A percentile compares a stretch with the other conserved stretches of the same genome.
Evolutionary conservation across 2,797 vertebrate species (phyloP).

Genomic region (Sparus aurata): DNA sequence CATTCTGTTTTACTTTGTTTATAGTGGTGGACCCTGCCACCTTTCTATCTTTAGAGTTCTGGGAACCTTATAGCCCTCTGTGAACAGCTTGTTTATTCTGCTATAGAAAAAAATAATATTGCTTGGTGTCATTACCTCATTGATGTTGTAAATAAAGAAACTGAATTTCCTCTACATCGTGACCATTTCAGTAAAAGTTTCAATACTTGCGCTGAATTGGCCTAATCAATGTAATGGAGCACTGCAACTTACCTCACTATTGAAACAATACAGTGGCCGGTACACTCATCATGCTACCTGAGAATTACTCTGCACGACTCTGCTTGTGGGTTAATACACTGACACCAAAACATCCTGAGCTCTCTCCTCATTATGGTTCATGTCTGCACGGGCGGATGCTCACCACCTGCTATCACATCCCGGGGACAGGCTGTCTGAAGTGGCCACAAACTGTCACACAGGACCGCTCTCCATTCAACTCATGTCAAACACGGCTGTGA

Average conservation of each 20-base stretch:
- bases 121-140: too few relatives aligned
- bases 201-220: background rate
- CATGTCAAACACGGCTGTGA: constrained; percentile 66
- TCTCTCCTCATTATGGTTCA: background rate
- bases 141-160: too few relatives aligned
- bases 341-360: background rate
- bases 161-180: too few relatives aligned
- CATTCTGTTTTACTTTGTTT: too few relatives aligned
- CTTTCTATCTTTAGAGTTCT: too few relatives aligned
- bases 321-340: background rate
- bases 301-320: background rate
- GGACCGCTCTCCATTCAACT: constrained; percentile 48
- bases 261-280: background rate
- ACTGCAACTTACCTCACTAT: background rate
- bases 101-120: too few relatives aligned
- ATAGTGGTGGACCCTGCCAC: too few relatives aligned
- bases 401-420: constrained; percentile 42
- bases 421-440: constrained; percentile 22
- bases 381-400: constrained; percentile 28
- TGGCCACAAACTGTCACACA: constrained; percentile 51
- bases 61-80: too few relatives aligned
- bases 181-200: background rate
- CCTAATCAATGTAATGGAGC: background rate
- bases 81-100: too few relatives aligned
- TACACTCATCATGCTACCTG: background rate